These are phyloP conservation scores for Cavia porcellus DNA, from an alignment of 2,113 vertebrate genomes.

Conservation along the genomic window DNA sequence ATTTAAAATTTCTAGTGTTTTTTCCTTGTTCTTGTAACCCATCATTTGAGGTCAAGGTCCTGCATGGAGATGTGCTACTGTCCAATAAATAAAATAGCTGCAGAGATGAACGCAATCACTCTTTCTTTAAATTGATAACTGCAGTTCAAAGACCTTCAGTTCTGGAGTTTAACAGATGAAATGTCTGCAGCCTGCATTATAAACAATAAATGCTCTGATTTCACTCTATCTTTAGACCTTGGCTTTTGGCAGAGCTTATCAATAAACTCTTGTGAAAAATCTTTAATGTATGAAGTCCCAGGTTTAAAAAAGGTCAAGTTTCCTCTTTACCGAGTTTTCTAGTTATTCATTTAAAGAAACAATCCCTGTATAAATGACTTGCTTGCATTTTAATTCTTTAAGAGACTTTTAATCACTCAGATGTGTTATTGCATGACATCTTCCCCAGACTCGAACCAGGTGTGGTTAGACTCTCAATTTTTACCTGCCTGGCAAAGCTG, in stretches of 20 bases:
- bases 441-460: background rate
- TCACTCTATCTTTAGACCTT: background rate
- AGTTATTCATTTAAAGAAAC: slow-evolving; percentile 9
- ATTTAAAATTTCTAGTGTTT: background rate
- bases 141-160: background rate
- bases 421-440: background rate
- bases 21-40: background rate
- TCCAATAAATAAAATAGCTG: background rate
- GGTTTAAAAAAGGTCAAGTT: background rate
- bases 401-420: background rate
- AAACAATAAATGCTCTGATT: background rate
- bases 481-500: background rate
- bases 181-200: background rate
- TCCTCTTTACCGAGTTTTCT: background rate
- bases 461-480: background rate
- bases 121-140: background rate
- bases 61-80: background rate
- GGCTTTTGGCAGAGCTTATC: background rate
- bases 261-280: slow-evolving; percentile 13
- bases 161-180: background rate
- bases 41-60: background rate
- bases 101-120: background rate
- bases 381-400: slow-evolving; percentile 42
- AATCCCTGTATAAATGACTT: background rate
- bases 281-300: background rate